A percentile compares a stretch with the other conserved stretches of the same genome.
phyloP scores from a whole-genome alignment of 2,113 vertebrate species.

The Rattus rattus region DNA sequence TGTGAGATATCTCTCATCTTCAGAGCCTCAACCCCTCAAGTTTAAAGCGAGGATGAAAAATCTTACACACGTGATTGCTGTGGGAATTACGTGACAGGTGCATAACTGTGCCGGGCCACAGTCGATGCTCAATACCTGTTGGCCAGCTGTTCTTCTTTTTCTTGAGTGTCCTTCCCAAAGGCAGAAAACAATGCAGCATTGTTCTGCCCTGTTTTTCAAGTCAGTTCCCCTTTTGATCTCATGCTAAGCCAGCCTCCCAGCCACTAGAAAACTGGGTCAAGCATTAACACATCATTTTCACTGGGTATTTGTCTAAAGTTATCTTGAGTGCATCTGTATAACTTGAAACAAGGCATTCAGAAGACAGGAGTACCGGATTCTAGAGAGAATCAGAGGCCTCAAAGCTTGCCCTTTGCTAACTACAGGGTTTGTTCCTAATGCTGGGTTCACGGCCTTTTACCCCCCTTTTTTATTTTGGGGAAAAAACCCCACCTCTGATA shows the following conservation, averaged over 20 bases:
- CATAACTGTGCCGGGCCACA: not conserved
- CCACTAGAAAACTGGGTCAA: slow-evolving; percentile 16
- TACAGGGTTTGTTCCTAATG: slow-evolving; percentile 70
- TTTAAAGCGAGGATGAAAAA: not conserved
- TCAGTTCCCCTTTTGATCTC: not conserved
- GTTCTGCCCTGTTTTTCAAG: not conserved
- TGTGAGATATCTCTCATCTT: not conserved
- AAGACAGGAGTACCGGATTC: slow-evolving; percentile 33
- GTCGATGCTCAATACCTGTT: not conserved
- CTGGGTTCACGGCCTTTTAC: slow-evolving; percentile 66
- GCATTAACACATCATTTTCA: slow-evolving; percentile 40
- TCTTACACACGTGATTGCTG: not conserved
- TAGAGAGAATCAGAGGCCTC: slow-evolving; percentile 30
- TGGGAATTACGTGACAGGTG: not conserved
- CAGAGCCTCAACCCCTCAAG: not conserved
- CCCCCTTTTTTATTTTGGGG: not conserved
- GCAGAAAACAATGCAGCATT: not conserved
- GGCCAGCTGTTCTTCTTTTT: not conserved
- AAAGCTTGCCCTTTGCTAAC: slow-evolving; percentile 71
- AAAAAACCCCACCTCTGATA: slow-evolving; percentile 34
- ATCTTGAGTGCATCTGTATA: slow-evolving; percentile 65
- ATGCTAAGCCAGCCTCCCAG: not conserved
- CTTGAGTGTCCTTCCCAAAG: slow-evolving; percentile 28
- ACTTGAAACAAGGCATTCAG: slow-evolving; percentile 22
- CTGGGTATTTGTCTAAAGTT: slow-evolving; percentile 39